Evolutionary conservation across 2,888 invertebrate species (phyloP), one percentile per base, ranked within the genome.

Genomic region (Disparrhopalites patrizii): DNA sequence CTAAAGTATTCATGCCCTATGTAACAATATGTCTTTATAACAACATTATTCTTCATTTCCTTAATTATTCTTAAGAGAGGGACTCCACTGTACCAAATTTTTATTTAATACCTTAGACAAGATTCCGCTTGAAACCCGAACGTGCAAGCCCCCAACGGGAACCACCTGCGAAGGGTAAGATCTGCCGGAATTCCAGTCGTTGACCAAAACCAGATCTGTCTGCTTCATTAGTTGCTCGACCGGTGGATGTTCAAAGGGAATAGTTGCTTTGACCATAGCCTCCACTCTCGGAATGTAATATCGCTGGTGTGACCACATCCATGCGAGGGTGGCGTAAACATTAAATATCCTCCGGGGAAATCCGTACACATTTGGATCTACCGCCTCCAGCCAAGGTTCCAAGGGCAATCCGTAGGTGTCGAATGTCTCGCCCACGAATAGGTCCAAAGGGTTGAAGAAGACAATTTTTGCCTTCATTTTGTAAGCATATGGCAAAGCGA

Each of bases 21-120:
- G n/a, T n/a, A n/a, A n/a, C n/a, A n/a, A n/a, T n/a, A n/a, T n/a
- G n/a, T n/a, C n/a, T n/a, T n/a, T n/a, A n/a, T n/a, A n/a, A n/a
- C n/a, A n/a, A n/a, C n/a, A n/a, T n/a, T n/a, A n/a, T n/a, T n/a
- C n/a, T n/a, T n/a, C n/a, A n/a, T n/a, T n/a, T n/a, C n/a, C n/a
- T n/a, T n/a, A n/a, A n/a, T n/a, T n/a, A n/a, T n/a, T n/a, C n/a
- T n/a, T n/a, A n/a, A n/a, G n/a, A n/a, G n/a, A n/a, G n/a, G n/a
- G n/a, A n/a, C n/a, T n/a, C n/a, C n/a, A n/a, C n/a, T n/a, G n/a
- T n/a, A n/a, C n/a, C n/a, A n/a, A n/a, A n/a, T n/a, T n/a, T n/a
- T n/a, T n/a, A n/a, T n/a, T n/a, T n/a, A n/a, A n/a, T 43, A 43
- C 43, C n/a, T 43, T 43, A 10, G 43, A 20, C n/a, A 43, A 43